phyloP scores from a whole-genome alignment of 2,797 vertebrate species.

The Pseudochirops cupreus region DNA sequence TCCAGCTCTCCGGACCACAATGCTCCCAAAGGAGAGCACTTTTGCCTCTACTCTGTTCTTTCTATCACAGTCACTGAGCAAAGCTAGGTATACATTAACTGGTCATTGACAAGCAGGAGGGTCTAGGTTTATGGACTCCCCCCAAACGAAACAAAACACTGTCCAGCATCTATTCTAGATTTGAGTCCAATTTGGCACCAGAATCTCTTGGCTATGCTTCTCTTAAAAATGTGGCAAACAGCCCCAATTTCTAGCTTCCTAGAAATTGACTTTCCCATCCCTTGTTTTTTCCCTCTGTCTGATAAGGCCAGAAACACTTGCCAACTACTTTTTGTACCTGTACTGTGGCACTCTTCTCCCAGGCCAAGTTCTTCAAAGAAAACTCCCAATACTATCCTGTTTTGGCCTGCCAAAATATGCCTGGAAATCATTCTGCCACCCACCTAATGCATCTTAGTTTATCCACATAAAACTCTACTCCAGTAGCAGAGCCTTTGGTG shows the following conservation, averaged over 20 bases:
- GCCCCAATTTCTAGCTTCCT: neutral
- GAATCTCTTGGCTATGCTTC: neutral
- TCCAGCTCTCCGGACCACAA: neutral
- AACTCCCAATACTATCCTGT: neutral
- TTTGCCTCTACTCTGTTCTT: neutral
- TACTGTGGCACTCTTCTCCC: neutral
- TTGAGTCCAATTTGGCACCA: neutral
- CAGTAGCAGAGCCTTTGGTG: slow-evolving; percentile 74
- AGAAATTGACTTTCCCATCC: neutral
- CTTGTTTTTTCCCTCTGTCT: neutral
- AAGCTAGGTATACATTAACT: neutral
- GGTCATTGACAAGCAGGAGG: neutral
- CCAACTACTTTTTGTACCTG: too few species aligned
- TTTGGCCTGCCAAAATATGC: neutral
- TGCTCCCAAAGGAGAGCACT: neutral
- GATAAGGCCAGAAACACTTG: neutral
- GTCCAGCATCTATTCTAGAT: neutral
- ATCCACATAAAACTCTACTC: slow-evolving; percentile 66
- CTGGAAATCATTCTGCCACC: slow-evolving; percentile 72
- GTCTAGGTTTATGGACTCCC: neutral
- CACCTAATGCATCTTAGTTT: slow-evolving; percentile 70
- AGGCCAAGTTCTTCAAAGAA: slow-evolving; percentile 11
- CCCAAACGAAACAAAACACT: neutral
- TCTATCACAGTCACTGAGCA: neutral
- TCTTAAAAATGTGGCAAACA: neutral